Conservation (phyloP, 2,113 vertebrate genomes). For the Garra rufa region DNA sequence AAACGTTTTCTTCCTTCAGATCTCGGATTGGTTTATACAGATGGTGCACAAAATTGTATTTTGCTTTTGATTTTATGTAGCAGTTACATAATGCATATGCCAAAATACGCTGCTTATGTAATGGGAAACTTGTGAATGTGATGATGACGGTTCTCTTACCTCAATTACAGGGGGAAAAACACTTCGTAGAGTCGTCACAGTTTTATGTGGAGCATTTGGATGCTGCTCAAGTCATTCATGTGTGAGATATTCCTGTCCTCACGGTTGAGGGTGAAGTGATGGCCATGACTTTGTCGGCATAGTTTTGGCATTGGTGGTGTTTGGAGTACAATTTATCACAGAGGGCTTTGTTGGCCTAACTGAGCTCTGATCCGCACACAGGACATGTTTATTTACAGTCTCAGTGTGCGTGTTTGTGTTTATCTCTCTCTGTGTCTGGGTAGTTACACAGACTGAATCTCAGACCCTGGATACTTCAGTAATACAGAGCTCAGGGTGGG, state of each 20-base stretch:
- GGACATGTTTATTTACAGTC: conserved; percentile 34
- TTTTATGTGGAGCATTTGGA: neutral
- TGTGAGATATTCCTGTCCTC: neutral
- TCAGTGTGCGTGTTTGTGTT: conserved; percentile 3
- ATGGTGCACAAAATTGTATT: neutral
- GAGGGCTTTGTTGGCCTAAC: conserved; percentile 22
- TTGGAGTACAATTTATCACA: conserved; percentile 21
- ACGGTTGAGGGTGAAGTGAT: neutral
- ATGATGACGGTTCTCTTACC: neutral
- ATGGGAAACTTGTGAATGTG: neutral
- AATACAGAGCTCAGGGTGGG: neutral
- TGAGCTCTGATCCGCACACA: conserved; percentile 4
- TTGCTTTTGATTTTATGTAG: neutral
- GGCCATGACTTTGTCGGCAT: conserved; percentile 7
- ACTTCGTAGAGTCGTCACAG: neutral
- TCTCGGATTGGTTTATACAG: neutral
- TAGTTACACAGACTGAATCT: conserved; percentile 4
- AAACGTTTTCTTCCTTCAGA: neutral
- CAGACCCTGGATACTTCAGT: neutral
- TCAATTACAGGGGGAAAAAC: neutral
- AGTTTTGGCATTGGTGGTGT: neutral
- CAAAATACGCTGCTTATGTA: neutral
- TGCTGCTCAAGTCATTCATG: neutral
- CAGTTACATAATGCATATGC: neutral
- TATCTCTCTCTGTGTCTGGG: conserved; percentile 24